Conservation (phyloP, 2,888 invertebrate species). For the Callosobruchus maculatus region DNA sequence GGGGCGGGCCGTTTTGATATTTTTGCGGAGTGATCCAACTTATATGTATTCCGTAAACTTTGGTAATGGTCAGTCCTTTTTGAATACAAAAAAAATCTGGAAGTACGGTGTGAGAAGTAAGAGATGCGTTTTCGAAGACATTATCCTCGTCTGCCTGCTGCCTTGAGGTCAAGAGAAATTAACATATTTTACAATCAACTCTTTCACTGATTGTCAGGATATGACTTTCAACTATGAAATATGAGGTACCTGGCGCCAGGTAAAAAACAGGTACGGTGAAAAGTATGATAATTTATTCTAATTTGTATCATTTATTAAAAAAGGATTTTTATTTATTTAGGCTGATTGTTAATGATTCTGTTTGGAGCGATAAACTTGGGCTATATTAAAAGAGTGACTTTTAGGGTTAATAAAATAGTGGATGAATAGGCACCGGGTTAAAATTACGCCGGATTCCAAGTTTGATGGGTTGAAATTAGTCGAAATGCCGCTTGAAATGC, state of each 20-base stretch:
- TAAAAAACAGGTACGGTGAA: conserved; percentile 22
- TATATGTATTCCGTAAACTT: too few relatives aligned
- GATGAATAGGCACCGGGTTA: conserved; percentile 10
- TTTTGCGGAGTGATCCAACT: too few relatives aligned
- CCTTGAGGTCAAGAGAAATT: neutral
- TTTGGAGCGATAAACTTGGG: conserved; percentile 27
- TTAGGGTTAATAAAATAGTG: conserved; percentile 24
- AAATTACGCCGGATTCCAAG: conserved; percentile 10
- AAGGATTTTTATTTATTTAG: conserved; percentile 19
- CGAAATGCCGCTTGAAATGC: neutral
- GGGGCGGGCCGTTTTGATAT: too few relatives aligned
- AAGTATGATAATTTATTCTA: conserved; percentile 30
- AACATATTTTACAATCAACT: neutral
- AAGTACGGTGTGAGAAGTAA: too few relatives aligned
- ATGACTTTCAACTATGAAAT: conserved; percentile 24
- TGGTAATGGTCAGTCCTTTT: too few relatives aligned
- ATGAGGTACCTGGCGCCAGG: conserved; percentile 26
- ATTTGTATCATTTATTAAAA: conserved; percentile 16
- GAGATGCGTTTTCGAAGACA: too few relatives aligned
- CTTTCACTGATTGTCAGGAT: neutral
- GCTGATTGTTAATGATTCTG: conserved; percentile 7
- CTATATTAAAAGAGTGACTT: conserved; percentile 27
- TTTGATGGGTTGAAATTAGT: neutral
- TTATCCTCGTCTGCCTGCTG: neutral
- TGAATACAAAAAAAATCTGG: too few relatives aligned